Base-by-base conservation (phyloP, 2,888 invertebrate species). In the Lordiphosa andalusiaca region DNA sequence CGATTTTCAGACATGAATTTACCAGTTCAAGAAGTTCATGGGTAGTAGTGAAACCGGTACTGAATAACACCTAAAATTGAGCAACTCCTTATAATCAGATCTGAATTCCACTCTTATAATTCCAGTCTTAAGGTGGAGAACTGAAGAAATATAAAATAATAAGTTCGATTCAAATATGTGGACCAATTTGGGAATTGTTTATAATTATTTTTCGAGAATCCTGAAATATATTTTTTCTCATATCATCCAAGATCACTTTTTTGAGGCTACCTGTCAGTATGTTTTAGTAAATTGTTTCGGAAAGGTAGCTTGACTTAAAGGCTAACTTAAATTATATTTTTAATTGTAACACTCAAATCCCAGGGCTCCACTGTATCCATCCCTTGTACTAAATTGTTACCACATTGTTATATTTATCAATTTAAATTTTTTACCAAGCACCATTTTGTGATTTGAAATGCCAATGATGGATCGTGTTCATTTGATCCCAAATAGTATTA, bases 381-480 rank as follows among this genome's bases (percentile, higher is more conserved):
- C 16, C 42, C 42, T 19, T 46, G 21, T 1, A 1, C 10, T 53
- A 37, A 51, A 35, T 23, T 16, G 6, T 58, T 50, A 39, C 25
- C 25, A 63, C 23, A 30, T 35, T 25, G 37, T 47, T 42, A 47
- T 37, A 37, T 16, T 33, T 10, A 35, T 16, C 39, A 0, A 56
- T 30, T 53, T 40, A 12, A 50, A 53, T 38, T 37, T 36, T 38
- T 41, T 77, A 71, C 77, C 84, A 81, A 74, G 51, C 84, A 82
- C 85, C 84, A 63, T 10, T 30, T 49, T 71, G 67, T 71, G 48
- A 64, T 55, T 73, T 60, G 13, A 62, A 63, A 73, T 77, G 74
- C 74, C 74, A 76, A 84, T 77, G 59, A 65, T 57, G 37, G 59
- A 47, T 30, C 30, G 9, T 44, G 13, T 16, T 12, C 36, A 44